phyloP scores from a whole-genome alignment of 2,113 vertebrate genomes.

The Argyrosomus japonicus region DNA sequence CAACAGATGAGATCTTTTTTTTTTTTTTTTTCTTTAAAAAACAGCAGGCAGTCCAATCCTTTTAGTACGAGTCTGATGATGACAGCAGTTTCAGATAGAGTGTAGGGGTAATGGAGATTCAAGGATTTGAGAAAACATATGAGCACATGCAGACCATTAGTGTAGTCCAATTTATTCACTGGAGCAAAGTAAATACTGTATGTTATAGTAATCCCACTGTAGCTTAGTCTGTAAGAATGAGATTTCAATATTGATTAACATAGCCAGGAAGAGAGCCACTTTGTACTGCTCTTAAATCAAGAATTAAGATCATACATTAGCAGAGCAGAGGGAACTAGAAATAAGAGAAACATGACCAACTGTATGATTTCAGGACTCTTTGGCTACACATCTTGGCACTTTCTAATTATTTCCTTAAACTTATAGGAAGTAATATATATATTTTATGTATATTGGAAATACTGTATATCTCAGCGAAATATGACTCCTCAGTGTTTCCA shows the following conservation, averaged over 20 bases:
- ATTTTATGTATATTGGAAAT: background rate
- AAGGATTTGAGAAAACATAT: background rate
- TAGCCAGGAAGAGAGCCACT: constrained; percentile 5
- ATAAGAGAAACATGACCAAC: constrained; percentile 22
- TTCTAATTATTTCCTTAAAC: constrained; percentile 21
- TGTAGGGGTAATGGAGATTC: background rate
- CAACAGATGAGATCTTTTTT: background rate
- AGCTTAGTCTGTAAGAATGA: constrained; percentile 1
- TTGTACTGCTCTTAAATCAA: constrained; percentile 34
- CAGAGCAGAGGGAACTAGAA: constrained; percentile 17
- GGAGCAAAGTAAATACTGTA: constrained; percentile 6
- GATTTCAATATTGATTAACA: constrained; percentile 42
- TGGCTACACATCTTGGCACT: background rate
- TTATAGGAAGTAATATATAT: background rate
- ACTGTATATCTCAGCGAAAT: background rate
- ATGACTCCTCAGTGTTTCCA: background rate
- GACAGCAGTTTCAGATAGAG: background rate
- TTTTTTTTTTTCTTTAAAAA: background rate
- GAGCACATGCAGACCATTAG: background rate
- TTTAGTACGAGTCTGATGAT: background rate
- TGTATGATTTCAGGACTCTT: constrained; percentile 8
- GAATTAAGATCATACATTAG: constrained; percentile 27
- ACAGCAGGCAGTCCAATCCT: background rate
- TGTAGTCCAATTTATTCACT: background rate
- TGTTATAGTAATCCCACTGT: background rate